Evolutionary conservation across 30 jellyfish, hydroid and myxozoan genomes (phyloP), one percentile per base, ranked within the genome.

Genomic region (Chrysaora quinquecirrha): DNA sequence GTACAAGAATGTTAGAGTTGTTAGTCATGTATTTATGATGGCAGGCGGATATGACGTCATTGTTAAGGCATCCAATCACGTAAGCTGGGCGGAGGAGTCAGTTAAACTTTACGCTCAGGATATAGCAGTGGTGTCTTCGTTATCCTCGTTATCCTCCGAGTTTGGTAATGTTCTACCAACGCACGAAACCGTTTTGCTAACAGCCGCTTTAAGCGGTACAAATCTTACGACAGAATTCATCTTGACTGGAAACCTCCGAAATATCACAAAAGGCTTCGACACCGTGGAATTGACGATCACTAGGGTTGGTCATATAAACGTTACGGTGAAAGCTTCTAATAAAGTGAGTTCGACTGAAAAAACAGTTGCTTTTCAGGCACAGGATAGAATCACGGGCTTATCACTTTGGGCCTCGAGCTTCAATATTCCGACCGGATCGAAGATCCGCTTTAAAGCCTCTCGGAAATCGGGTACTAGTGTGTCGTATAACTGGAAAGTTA

Each of bases 1-100:
- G 29, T n/a, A 20, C 1, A 12, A 31, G 33, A 16, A 33, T 22
- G 23, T 25, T 27, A 69, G 20, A 64, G 50, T 11, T 48, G 35
- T 78, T 1, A 27, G 20, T 9, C 76, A 52, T 34, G 30, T 12
- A 12, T 48, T 82, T 47, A 22, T 30, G 2, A 29, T 14, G n/a
- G 48, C 85, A 28, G 95, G 95, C 3, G 38, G 1, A 18, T 85
- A 73, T 30, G 24, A 20, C 3, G 20, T 85, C 31, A 38, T 52
- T 21, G 95, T 75, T 20, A 70, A 34, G 34, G 95, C 89, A 1
- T 21, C 80, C 28, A 85, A 85, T 58, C 25, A 30, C 1, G 83
- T 85, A 23, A 75, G 85, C 63, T 61, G 69, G 33, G 25, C 12
- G 22, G 67, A 14, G 0, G 21, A 19, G 7, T 24, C 74, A 1